phyloP scores from a whole-genome alignment of 2,888 invertebrate genomes.

The Heteromyza rotundicornis region DNA sequence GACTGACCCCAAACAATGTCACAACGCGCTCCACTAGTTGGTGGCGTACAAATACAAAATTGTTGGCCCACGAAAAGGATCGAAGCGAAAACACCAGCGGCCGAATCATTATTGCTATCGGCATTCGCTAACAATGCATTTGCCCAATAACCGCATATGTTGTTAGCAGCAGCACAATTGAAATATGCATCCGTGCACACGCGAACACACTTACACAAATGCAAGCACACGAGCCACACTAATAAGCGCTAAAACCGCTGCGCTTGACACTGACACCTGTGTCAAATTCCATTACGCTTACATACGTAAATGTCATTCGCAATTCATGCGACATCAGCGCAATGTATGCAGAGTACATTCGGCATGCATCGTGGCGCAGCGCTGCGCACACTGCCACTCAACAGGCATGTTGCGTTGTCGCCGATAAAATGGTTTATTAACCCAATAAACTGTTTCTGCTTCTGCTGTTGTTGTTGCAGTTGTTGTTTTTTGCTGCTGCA shows the following conservation, averaged over 20 bases:
- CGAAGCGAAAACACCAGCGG: background rate
- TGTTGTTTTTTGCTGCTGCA: background rate
- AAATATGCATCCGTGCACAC: background rate
- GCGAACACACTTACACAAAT: background rate
- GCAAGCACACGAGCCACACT: too few relatives aligned
- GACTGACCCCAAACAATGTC: too few relatives aligned
- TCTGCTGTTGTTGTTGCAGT: too few relatives aligned
- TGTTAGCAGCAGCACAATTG: background rate
- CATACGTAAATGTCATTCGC: background rate
- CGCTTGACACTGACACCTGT: too few relatives aligned
- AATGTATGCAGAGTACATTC: too few relatives aligned
- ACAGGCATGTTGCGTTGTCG: background rate
- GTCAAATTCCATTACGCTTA: background rate
- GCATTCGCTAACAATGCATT: background rate
- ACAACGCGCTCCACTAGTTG: too few relatives aligned
- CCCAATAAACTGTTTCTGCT: background rate
- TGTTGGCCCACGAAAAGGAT: too few relatives aligned
- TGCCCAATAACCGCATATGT: background rate
- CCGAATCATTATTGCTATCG: background rate
- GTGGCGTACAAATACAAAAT: too few relatives aligned
- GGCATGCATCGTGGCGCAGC: too few relatives aligned
- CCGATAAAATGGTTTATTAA: background rate
- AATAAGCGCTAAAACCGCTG: too few relatives aligned
- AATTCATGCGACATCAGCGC: background rate
- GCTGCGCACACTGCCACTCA: background rate